Percentiles rank a stretch among this genome's conserved stretches.
Conservation (phyloP, 2,797 vertebrate genomes). For the Alauda arvensis region DNA sequence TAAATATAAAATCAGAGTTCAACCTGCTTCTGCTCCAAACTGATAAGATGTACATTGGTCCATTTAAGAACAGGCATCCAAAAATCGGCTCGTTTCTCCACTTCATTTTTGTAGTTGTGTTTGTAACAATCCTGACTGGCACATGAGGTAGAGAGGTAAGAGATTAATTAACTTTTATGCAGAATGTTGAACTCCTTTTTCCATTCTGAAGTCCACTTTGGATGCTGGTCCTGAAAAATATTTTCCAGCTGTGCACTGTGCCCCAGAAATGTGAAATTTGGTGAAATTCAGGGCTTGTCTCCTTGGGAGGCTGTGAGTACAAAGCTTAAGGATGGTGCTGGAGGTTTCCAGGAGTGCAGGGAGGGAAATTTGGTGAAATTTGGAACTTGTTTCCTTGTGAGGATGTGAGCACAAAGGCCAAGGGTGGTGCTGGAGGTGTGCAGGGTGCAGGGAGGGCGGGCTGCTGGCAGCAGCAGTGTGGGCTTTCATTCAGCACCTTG, state of each 20-base stretch:
- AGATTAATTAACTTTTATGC: neutral
- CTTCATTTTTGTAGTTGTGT: neutral
- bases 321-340: neutral
- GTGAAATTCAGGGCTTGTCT: neutral
- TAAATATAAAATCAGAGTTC: conserved; percentile 31
- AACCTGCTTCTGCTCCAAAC: neutral
- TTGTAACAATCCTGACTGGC: neutral
- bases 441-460: neutral
- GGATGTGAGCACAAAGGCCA: too few relatives aligned
- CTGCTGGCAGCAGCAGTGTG: neutral
- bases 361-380: neutral
- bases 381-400: too few relatives aligned
- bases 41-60: neutral
- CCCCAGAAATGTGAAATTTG: neutral
- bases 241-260: rapidly evolving
- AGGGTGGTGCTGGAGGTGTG: neutral
- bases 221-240: neutral
- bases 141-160: neutral
- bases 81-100: neutral
- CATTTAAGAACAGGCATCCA: neutral
- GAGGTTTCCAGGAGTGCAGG: neutral
- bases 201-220: neutral
- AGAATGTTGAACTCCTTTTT: neutral
- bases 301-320: neutral
- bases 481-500: conserved; percentile 18